Evolutionary conservation across 1,140 invertebrate species (phyloP).

Genomic region (Andrena cerasifolii): DNA sequence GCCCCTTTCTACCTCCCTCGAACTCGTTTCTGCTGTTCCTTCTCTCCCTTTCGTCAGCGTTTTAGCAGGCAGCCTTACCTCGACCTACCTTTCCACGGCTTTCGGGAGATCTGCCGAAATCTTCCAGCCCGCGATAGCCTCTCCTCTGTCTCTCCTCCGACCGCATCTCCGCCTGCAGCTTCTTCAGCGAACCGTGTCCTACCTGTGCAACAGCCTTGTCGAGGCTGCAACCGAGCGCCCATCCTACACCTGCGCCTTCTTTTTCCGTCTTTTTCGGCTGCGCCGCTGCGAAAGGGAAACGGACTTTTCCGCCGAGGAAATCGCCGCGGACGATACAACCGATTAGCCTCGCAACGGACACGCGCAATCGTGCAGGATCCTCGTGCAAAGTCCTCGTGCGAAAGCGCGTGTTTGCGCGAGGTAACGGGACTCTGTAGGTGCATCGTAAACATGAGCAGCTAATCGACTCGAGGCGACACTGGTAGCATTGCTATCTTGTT

Average conservation of each 20-base stretch:
- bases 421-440: constrained; percentile 38
- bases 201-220: neutral
- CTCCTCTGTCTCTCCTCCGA: neutral
- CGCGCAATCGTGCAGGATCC: constrained; percentile 6
- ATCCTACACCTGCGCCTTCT: constrained; percentile 3
- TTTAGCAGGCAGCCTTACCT: constrained; percentile 10
- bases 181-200: constrained; percentile 38
- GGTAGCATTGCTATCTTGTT: too few relatives aligned
- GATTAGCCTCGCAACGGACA: neutral
- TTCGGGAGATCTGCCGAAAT: constrained; percentile 17
- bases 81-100: constrained; percentile 44
- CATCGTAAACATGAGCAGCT: constrained; percentile 4
- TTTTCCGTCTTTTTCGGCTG: neutral
- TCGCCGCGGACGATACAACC: neutral
- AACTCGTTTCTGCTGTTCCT: constrained; percentile 22
- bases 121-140: neutral
- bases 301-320: neutral
- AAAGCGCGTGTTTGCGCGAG: constrained; percentile 10
- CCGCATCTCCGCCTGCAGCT: neutral
- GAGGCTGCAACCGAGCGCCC: neutral
- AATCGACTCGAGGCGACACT: neutral
- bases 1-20: neutral
- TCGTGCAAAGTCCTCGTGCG: neutral
- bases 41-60: neutral
- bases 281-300: constrained; percentile 10